Evolutionary conservation across 2,113 vertebrate species (phyloP).

Genomic region (Muntiacus reevesi): DNA sequence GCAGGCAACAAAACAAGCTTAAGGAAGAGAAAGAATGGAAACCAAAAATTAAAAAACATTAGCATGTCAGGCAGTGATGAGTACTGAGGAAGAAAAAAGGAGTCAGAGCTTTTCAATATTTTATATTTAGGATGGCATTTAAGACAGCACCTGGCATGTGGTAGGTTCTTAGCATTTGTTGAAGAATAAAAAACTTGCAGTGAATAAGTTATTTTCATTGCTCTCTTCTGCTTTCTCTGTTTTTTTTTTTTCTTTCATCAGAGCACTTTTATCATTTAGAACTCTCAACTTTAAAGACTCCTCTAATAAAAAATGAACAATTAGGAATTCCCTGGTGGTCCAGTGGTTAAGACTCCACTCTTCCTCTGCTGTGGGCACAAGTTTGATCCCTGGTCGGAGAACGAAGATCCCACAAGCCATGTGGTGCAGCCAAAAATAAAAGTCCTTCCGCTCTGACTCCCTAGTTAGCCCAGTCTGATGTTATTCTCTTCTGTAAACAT

Average conservation of each 20-base stretch:
- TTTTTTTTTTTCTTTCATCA: neutral
- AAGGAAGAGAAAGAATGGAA: neutral
- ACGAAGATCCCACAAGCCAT: neutral
- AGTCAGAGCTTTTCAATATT: neutral
- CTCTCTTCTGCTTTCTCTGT: neutral
- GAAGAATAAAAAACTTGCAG: neutral
- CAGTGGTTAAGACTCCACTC: neutral
- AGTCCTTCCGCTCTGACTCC: neutral
- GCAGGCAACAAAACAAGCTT: conserved; percentile 1
- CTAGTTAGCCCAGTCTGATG: neutral
- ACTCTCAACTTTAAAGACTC: neutral
- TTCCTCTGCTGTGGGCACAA: neutral
- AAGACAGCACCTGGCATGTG: neutral
- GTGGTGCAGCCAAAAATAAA: neutral
- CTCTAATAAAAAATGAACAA: neutral
- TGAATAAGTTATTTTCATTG: neutral
- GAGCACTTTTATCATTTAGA: neutral
- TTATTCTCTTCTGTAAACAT: neutral
- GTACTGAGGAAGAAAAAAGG: neutral
- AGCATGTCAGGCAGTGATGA: neutral
- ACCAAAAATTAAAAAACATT: neutral
- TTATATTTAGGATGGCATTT: neutral
- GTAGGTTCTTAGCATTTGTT: neutral
- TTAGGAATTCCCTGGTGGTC: neutral
- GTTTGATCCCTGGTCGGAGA: neutral